Conservation (phyloP, 2,113 vertebrate genomes). For the Accipiter virgatus region DNA sequence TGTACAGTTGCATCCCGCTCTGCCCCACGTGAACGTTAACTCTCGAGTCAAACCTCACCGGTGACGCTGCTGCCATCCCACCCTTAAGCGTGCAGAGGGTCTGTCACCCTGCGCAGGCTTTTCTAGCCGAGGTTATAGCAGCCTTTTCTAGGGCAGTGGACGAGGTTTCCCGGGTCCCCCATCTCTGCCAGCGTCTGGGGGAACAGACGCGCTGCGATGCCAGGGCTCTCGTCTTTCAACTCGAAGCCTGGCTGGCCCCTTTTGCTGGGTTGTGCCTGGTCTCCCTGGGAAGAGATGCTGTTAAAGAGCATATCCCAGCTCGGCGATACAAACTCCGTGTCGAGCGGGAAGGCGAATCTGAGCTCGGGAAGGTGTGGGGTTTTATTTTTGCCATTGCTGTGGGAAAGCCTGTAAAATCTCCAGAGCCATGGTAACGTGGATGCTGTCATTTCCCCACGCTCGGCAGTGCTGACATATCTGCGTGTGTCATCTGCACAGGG, state of each 20-base stretch:
- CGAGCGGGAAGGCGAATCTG: rapidly evolving
- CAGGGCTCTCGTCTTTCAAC: not conserved
- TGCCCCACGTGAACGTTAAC: rapidly evolving
- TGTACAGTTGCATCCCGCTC: not conserved
- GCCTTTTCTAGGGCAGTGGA: not conserved
- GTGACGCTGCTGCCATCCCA: not conserved
- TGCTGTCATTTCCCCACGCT: not conserved
- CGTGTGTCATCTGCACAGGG: not conserved
- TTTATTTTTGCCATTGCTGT: not conserved
- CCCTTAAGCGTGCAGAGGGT: rapidly evolving
- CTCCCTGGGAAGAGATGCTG: not conserved
- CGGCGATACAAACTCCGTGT: rapidly evolving
- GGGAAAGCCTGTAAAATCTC: not conserved
- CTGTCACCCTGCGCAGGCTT: rapidly evolving
- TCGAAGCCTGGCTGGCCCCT: not conserved
- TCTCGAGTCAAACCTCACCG: not conserved
- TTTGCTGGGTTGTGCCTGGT: rapidly evolving
- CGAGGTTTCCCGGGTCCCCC: not conserved
- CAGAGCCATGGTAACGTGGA: conserved; percentile 16
- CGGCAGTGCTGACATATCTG: not conserved
- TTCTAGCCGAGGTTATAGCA: not conserved
- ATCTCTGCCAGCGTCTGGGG: not conserved
- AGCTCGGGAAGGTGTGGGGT: not conserved
- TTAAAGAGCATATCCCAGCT: rapidly evolving
- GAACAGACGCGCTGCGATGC: rapidly evolving